phyloP scores from a whole-genome alignment of 2,797 vertebrate species.

The Uromys caudimaculatus region DNA sequence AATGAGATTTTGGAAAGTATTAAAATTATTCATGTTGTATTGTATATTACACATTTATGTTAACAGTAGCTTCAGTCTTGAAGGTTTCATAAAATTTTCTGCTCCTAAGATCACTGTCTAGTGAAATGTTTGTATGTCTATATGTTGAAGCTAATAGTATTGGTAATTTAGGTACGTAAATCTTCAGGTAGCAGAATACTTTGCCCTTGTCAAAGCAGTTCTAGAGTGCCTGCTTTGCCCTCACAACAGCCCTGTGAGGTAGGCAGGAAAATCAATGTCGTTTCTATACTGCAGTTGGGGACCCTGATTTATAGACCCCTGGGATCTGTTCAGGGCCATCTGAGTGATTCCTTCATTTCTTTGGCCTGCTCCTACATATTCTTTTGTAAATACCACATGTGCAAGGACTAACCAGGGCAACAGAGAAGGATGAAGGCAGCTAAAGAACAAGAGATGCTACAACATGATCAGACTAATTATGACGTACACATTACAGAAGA shows the following conservation, averaged over 20 bases:
- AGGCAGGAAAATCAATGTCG: neutral
- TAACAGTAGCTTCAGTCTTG: neutral
- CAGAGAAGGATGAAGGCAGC: neutral
- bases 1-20: slow-evolving; percentile 64
- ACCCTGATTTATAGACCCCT: neutral
- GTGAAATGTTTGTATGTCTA: slow-evolving; percentile 41
- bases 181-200: neutral
- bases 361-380: neutral
- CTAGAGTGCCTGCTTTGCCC: neutral
- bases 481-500: neutral
- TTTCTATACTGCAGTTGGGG: neutral
- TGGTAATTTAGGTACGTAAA: slow-evolving; percentile 50
- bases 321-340: neutral
- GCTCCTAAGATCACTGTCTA: slow-evolving; percentile 34
- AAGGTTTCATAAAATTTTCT: slow-evolving; percentile 49
- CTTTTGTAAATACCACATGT: neutral
- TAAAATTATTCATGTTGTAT: slow-evolving; percentile 39
- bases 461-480: neutral
- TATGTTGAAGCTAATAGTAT: slow-evolving; percentile 10
- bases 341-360: neutral
- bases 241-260: slow-evolving; percentile 67
- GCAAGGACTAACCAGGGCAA: neutral
- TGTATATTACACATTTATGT: slow-evolving; percentile 31
- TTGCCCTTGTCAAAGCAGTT: slow-evolving; percentile 38
- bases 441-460: neutral